Conservation (phyloP, 30 jellyfish, hydroid and myxozoan species). For the Pelagia noctiluca region DNA sequence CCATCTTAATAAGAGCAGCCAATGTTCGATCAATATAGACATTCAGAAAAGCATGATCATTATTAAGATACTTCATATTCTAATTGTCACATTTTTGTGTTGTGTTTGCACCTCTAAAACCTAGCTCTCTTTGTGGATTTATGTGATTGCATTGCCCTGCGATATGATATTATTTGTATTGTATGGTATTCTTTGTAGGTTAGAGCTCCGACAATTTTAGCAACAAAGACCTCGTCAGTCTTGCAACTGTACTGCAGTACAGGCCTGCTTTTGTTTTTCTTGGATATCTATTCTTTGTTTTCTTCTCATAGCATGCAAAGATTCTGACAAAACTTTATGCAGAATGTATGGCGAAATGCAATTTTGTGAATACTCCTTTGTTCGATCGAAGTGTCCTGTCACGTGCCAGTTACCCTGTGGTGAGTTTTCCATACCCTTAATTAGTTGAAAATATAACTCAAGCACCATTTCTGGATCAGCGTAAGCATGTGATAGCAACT, state of each 20-base stretch:
- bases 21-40: too few species aligned
- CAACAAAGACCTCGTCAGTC: neutral
- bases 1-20: too few species aligned
- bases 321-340: slow-evolving; percentile 2
- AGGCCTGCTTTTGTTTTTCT: neutral
- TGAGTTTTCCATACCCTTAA: neutral
- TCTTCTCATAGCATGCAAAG: slow-evolving; percentile 29
- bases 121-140: too few species aligned
- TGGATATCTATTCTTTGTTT: too few species aligned
- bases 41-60: too few species aligned
- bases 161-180: too few species aligned
- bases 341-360: neutral
- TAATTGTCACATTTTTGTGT: too few species aligned
- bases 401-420: slow-evolving; percentile 49
- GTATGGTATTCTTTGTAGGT: neutral
- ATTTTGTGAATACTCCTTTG: neutral
- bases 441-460: neutral
- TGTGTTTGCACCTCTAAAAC: too few species aligned
- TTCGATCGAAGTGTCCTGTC: slow-evolving; percentile 13
- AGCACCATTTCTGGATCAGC: neutral
- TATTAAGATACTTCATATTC: too few species aligned
- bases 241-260: too few species aligned
- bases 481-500: neutral
- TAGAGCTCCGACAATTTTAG: neutral
- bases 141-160: neutral